A percentile compares a stretch with the other conserved stretches of the same genome.
Evolutionary conservation across 2,797 vertebrate species (phyloP).

Genomic region (Dicrostonyx torquatus): DNA sequence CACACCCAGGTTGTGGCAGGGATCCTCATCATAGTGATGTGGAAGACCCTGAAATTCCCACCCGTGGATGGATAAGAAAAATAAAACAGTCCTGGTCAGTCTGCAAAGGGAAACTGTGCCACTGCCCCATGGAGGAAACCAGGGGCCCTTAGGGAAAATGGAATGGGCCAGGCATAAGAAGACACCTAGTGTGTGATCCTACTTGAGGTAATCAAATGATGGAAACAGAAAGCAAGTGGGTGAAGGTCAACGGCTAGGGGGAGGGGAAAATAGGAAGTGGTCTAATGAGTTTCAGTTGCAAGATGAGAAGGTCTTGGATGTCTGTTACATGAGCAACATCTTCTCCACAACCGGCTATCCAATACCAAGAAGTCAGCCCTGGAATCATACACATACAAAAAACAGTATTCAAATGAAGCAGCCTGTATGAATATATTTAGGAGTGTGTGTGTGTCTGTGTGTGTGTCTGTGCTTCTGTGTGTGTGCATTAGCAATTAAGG

Average conservation of each 20-base stretch:
- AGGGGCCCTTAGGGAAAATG: neutral
- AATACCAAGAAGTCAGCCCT: neutral
- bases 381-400: neutral
- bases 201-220: neutral
- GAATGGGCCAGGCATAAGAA: neutral
- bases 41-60: neutral
- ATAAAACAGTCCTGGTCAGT: neutral
- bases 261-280: neutral
- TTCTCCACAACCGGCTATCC: neutral
- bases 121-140: neutral
- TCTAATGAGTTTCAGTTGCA: neutral
- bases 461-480: neutral
- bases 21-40: accelerated
- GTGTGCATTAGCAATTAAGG: neutral
- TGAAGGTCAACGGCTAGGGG: too few species aligned
- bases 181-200: neutral
- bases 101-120: neutral
- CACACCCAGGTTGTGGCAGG: neutral
- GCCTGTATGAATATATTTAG: neutral
- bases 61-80: accelerated
- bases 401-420: neutral
- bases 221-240: neutral
- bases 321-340: neutral
- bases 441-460: too few species aligned
- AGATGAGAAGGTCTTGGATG: neutral